Conservation (phyloP, 1,140 invertebrate species). For the Drosophila miranda region DNA sequence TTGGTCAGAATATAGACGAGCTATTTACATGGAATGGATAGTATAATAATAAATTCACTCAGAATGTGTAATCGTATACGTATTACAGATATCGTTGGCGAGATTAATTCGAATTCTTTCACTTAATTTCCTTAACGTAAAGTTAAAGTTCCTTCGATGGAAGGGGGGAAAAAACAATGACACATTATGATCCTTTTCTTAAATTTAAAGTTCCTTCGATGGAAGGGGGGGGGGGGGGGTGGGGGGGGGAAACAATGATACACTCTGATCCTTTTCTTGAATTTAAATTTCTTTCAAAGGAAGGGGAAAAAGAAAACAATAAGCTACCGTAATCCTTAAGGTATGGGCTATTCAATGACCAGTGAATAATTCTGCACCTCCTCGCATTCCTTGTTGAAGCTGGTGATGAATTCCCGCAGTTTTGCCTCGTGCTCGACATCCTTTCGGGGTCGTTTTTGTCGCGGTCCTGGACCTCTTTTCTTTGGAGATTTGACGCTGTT, state of each 20-base stretch:
- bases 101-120: too few relatives aligned
- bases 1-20: too few relatives aligned
- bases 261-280: background rate
- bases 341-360: constrained; percentile 54
- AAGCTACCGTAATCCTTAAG: background rate
- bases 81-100: too few relatives aligned
- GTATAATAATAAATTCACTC: too few relatives aligned
- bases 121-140: too few relatives aligned
- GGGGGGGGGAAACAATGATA: background rate
- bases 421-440: constrained; percentile 53
- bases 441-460: constrained; percentile 42
- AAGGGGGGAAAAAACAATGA: background rate
- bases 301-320: background rate
- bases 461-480: constrained; percentile 26
- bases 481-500: constrained; percentile 40
- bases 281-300: background rate
- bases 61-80: too few relatives aligned
- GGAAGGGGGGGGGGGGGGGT: too few relatives aligned
- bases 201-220: background rate
- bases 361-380: constrained; percentile 70
- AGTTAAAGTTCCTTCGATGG: background rate
- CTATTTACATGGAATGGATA: too few relatives aligned
- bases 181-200: background rate
- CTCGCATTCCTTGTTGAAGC: constrained; percentile 68
- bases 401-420: constrained; percentile 56